Percentiles rank a stretch among this genome's conserved stretches.
These are phyloP conservation scores for Zaprionus inermis DNA, from an alignment of 1,140 invertebrate species.

Conservation along the genomic window DNA sequence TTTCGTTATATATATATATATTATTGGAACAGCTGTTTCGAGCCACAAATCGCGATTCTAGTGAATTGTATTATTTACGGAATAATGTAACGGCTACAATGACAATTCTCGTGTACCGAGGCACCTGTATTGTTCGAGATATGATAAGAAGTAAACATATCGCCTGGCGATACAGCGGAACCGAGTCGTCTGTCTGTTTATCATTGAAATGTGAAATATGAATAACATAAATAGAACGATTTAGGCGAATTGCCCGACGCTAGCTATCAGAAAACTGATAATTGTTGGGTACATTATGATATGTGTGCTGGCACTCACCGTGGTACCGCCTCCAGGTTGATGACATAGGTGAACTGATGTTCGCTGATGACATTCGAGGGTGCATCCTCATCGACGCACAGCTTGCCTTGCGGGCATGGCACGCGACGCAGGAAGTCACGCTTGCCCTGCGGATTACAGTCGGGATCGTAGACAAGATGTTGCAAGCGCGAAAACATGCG, in stretches of 20 bases:
- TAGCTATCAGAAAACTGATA: slow-evolving; percentile 32
- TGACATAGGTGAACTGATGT: slow-evolving; percentile 97
- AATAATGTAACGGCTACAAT: background rate
- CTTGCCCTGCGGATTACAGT: slow-evolving; percentile 90
- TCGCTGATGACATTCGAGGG: slow-evolving; percentile 93
- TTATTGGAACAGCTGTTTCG: background rate
- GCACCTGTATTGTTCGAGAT: background rate
- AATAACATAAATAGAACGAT: background rate
- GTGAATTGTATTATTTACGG: background rate
- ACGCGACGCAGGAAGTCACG: slow-evolving; percentile 95
- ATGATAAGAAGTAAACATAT: slow-evolving; percentile 8
- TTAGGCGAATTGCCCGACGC: background rate
- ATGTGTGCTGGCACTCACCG: slow-evolving; percentile 86
- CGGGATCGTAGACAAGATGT: slow-evolving; percentile 92
- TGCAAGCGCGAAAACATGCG: slow-evolving; percentile 94
- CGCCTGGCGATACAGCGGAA: background rate
- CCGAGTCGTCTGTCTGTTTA: background rate
- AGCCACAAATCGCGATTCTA: background rate
- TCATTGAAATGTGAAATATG: background rate
- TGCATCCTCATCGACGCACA: slow-evolving; percentile 95
- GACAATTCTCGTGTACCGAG: background rate
- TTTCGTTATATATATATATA: background rate
- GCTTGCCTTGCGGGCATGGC: slow-evolving; percentile 90
- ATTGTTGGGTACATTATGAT: background rate
- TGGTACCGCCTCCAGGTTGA: slow-evolving; percentile 94